Conservation (phyloP, 2,888 invertebrate genomes). For the Amphipyra berbera region DNA sequence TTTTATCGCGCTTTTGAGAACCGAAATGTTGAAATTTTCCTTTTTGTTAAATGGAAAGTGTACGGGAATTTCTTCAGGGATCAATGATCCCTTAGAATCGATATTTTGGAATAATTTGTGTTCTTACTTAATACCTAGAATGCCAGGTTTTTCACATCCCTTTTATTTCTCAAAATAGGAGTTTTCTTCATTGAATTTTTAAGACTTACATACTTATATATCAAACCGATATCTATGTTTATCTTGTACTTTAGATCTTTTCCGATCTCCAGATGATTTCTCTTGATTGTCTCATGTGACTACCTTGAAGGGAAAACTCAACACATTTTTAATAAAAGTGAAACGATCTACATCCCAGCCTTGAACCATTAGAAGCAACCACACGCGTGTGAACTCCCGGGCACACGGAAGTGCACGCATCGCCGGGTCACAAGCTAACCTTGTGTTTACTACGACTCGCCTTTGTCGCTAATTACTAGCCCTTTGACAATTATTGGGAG, state of each 20-base stretch:
- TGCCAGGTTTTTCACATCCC: no score
- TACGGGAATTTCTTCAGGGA: no score
- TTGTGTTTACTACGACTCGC: constrained; percentile 43
- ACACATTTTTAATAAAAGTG: constrained; percentile 39
- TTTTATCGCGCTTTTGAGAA: not conserved
- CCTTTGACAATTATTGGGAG: constrained; percentile 59
- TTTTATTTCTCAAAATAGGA: no score
- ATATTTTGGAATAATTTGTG: no score
- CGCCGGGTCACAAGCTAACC: constrained; percentile 44
- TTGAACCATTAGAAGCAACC: constrained; percentile 38
- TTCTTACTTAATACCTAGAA: no score
- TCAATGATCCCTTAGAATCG: no score
- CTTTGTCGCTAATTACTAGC: constrained; percentile 45
- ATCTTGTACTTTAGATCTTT: not conserved
- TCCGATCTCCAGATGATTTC: not conserved
- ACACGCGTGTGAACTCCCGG: constrained; percentile 62
- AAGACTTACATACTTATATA: no score
- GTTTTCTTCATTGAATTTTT: no score
- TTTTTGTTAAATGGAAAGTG: no score
- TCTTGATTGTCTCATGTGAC: no score
- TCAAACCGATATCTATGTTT: no score
- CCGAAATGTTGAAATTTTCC: no score
- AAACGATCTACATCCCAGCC: constrained; percentile 38
- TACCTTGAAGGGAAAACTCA: not conserved
- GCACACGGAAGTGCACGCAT: constrained; percentile 71